These are phyloP conservation scores for Atherinomorus stipes DNA, from an alignment of 2,113 vertebrate species.

Conservation along the genomic window DNA sequence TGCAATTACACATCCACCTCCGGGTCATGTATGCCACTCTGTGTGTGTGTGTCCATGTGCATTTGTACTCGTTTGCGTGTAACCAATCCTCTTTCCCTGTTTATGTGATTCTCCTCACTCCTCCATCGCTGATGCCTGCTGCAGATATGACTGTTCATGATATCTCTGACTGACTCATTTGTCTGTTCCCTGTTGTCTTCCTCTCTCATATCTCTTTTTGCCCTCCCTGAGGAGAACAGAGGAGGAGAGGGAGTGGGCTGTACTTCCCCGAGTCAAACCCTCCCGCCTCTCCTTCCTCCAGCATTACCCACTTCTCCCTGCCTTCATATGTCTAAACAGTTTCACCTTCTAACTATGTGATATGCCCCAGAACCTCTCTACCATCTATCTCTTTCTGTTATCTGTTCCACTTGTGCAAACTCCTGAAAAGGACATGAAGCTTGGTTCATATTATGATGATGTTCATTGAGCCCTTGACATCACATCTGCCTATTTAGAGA, in stretches of 20 bases:
- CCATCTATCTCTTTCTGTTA: conserved; percentile 25
- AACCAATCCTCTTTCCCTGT: conserved; percentile 20
- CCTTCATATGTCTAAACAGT: conserved; percentile 40
- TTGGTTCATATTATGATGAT: conserved; percentile 53
- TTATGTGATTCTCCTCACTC: conserved; percentile 19
- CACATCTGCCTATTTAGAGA: conserved; percentile 32
- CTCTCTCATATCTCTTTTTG: conserved; percentile 62
- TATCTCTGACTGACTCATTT: conserved; percentile 74
- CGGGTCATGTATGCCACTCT: conserved; percentile 64
- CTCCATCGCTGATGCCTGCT: conserved; percentile 52
- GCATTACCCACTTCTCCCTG: background rate
- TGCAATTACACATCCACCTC: conserved; percentile 79
- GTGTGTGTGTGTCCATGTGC: conserved; percentile 52
- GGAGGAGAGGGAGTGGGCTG: conserved; percentile 43
- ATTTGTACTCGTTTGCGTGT: conserved; percentile 49
- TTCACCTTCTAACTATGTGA: conserved; percentile 35
- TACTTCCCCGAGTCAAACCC: conserved; percentile 17
- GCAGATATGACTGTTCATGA: conserved; percentile 73
- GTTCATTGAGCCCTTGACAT: conserved; percentile 58
- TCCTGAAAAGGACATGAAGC: conserved; percentile 2
- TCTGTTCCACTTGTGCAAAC: conserved; percentile 8
- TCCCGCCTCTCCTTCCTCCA: conserved; percentile 18
- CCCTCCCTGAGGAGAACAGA: conserved; percentile 54
- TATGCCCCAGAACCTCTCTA: conserved; percentile 23
- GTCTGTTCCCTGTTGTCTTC: conserved; percentile 69